Evolutionary conservation across 2,888 invertebrate genomes (phyloP).

Genomic region (Macrosiphum euphorbiae): DNA sequence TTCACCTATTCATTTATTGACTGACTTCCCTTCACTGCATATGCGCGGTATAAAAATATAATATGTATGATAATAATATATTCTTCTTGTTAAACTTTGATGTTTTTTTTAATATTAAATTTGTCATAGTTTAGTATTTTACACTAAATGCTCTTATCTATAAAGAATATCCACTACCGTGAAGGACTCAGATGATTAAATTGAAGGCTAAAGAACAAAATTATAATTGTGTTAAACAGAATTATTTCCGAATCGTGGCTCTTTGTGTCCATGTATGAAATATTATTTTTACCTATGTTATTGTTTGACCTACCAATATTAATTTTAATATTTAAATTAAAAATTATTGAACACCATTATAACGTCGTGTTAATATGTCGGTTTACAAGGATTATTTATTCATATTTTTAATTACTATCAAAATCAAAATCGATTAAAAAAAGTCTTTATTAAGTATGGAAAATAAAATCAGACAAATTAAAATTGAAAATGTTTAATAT

Average conservation of each 20-base stretch:
- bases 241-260: neutral
- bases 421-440: neutral
- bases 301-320: constrained; percentile 20
- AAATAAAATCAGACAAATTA: neutral
- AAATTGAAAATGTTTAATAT: neutral
- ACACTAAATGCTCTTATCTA: constrained; percentile 33
- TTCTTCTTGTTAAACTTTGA: neutral
- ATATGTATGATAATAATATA: neutral
- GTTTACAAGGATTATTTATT: neutral
- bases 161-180: constrained; percentile 15
- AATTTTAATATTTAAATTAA: constrained; percentile 10
- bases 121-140: constrained; percentile 8
- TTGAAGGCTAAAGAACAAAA: constrained; percentile 47
- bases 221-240: neutral
- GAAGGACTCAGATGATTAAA: constrained; percentile 37
- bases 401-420: neutral
- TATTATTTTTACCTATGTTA: constrained; percentile 32
- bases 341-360: neutral
- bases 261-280: neutral
- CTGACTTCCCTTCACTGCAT: neutral
- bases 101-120: neutral
- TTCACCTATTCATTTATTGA: neutral
- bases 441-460: neutral
- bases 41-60: neutral
- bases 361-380: neutral